A percentile compares a stretch with the other conserved stretches of the same genome.
phyloP scores from a whole-genome alignment of 2,888 invertebrate genomes.

The Melinaea menophilus region DNA sequence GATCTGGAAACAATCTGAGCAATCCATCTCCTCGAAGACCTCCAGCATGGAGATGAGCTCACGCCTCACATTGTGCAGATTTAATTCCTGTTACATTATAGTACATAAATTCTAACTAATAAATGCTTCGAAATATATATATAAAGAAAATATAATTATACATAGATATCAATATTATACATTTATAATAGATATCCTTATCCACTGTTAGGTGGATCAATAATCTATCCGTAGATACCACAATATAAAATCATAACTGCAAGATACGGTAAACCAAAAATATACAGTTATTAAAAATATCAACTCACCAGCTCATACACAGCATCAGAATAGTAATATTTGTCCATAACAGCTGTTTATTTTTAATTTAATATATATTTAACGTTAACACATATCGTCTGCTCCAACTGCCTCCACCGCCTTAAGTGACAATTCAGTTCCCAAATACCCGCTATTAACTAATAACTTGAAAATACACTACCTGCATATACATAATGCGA shows the following conservation, averaged over 20 bases:
- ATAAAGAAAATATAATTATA: too few relatives aligned
- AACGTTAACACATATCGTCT: neutral
- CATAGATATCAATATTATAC: too few relatives aligned
- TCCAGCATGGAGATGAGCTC: conserved; percentile 42
- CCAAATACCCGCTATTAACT: conserved; percentile 11
- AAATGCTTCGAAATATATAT: neutral
- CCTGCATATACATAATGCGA: neutral
- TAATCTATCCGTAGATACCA: too few relatives aligned
- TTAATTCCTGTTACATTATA: conserved; percentile 41
- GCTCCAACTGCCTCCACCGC: neutral
- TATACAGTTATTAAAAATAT: neutral
- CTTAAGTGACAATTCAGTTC: neutral
- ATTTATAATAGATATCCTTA: too few relatives aligned
- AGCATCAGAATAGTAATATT: conserved; percentile 39
- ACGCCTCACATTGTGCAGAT: conserved; percentile 40
- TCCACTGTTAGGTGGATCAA: too few relatives aligned
- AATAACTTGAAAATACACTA: conserved; percentile 11
- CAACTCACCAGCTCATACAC: conserved; percentile 42
- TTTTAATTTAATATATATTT: neutral
- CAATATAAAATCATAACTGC: neutral
- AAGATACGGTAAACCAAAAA: neutral
- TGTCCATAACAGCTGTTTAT: neutral
- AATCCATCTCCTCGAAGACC: conserved; percentile 35
- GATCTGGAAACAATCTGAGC: conserved; percentile 38
- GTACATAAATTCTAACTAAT: neutral